These are phyloP conservation scores for Esox lucius DNA, from an alignment of 2,797 vertebrate genomes.

Conservation along the genomic window DNA sequence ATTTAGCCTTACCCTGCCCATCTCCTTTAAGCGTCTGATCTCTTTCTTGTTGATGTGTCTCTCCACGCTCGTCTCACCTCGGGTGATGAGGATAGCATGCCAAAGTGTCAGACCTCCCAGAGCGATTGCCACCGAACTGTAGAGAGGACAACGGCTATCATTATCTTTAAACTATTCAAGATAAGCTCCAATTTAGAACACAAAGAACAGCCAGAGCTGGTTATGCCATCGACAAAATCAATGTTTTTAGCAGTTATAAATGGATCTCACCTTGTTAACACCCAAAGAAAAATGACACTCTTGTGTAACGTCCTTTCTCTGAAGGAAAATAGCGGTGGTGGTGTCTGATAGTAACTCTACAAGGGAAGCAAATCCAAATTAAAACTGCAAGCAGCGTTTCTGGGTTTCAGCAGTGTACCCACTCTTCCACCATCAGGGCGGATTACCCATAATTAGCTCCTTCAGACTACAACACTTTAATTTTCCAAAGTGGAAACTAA, in stretches of 20 bases:
- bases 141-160: conserved; percentile 9
- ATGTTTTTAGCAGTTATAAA: neutral
- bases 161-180: neutral
- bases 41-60: conserved; percentile 95
- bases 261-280: conserved; percentile 86
- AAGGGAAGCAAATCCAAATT: neutral
- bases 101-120: conserved; percentile 91
- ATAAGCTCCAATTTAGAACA: neutral
- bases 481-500: too few relatives aligned
- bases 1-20: conserved; percentile 79
- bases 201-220: neutral
- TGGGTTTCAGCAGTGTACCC: too few relatives aligned
- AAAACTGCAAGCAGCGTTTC: neutral
- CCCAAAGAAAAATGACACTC: conserved; percentile 94
- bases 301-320: conserved; percentile 86
- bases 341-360: conserved; percentile 88
- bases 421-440: too few relatives aligned
- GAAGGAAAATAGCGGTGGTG: conserved; percentile 79
- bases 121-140: conserved; percentile 89
- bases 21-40: conserved; percentile 76
- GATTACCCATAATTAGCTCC: too few relatives aligned
- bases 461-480: too few relatives aligned
- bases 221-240: neutral
- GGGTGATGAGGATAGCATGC: conserved; percentile 88
- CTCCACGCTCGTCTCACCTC: conserved; percentile 95